Evolutionary conservation across 2,888 invertebrate species (phyloP).

Genomic region (Chrysopilus asiliformis): DNA sequence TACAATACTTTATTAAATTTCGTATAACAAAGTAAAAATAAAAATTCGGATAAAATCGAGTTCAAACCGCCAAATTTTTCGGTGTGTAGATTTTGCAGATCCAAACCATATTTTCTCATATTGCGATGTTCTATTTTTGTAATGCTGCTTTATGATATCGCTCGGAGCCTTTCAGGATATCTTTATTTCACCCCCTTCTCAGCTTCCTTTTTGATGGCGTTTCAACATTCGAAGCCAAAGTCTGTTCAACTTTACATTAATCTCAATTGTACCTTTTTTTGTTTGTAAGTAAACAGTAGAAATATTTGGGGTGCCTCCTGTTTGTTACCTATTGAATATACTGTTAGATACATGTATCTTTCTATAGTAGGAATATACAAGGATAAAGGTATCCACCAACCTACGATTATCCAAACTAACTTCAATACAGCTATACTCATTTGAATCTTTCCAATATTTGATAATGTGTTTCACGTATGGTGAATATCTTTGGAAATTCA

Average conservation of each 20-base stretch:
- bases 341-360: not conserved
- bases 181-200: too few species aligned
- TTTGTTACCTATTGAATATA: slow-evolving; percentile 1
- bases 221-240: slow-evolving; percentile 17
- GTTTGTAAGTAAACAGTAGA: slow-evolving; percentile 10
- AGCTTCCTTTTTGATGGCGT: too few species aligned
- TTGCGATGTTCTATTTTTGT: too few species aligned
- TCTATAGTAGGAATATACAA: not conserved
- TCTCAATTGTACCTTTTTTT: slow-evolving; percentile 20
- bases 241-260: slow-evolving; percentile 20
- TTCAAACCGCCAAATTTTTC: too few species aligned
- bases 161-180: too few species aligned
- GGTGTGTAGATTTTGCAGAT: too few species aligned
- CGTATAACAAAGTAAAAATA: too few species aligned
- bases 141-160: too few species aligned
- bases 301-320: not conserved
- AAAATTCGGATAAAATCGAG: too few species aligned
- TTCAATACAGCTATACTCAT: not conserved
- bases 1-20: too few species aligned
- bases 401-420: not conserved
- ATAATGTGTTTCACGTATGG: not conserved
- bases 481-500: slow-evolving; percentile 6
- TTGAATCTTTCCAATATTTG: not conserved
- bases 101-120: too few species aligned
- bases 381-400: not conserved